phyloP scores from a whole-genome alignment of 2,113 vertebrate genomes.

The Talpa occidentalis region DNA sequence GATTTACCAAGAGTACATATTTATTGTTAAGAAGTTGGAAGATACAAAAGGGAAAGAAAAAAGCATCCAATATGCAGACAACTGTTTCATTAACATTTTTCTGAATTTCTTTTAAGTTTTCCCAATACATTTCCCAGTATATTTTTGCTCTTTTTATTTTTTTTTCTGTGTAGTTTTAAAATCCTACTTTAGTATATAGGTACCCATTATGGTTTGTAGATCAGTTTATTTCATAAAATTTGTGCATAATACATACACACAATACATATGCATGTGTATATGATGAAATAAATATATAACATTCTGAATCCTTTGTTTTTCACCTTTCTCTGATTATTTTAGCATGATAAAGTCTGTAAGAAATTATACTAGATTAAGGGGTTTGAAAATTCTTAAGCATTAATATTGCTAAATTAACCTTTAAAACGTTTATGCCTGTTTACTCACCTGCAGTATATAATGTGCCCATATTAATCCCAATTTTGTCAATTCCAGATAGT shows the following conservation, averaged over 20 bases:
- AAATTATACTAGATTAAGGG: neutral
- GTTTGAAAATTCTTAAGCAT: neutral
- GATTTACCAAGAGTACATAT: neutral
- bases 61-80: neutral
- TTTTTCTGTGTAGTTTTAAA: neutral
- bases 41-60: neutral
- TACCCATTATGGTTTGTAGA: neutral
- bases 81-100: neutral
- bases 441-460: neutral
- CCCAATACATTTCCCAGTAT: neutral
- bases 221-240: too few species aligned
- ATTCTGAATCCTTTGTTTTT: neutral
- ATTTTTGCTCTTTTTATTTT: neutral
- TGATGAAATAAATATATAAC: neutral
- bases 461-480: neutral
- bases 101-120: neutral
- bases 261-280: too few species aligned
- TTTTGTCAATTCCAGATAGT: neutral
- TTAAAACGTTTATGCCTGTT: neutral
- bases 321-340: neutral
- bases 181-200: neutral
- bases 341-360: neutral
- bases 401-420: neutral
- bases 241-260: too few species aligned
- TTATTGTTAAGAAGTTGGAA: neutral